These are phyloP conservation scores for Chironomus riparius DNA, from an alignment of 2,888 invertebrate genomes.

Conservation along the genomic window DNA sequence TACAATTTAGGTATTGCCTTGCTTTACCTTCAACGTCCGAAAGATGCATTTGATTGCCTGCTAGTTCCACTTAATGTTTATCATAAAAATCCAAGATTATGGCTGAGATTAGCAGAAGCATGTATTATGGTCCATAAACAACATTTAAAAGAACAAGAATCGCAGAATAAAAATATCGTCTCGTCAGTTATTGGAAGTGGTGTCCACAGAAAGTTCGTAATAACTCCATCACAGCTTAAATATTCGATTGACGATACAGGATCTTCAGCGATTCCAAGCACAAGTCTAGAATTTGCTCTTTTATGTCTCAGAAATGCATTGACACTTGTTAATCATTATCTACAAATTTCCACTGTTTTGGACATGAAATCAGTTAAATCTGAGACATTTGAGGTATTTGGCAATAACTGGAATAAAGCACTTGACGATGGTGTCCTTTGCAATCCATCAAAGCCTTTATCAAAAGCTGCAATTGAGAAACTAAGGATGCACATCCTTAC, in stretches of 20 bases:
- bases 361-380: constrained; percentile 29
- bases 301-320: constrained; percentile 80
- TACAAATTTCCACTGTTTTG: constrained; percentile 35
- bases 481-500: constrained; percentile 60
- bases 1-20: constrained; percentile 54
- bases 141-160: constrained; percentile 30
- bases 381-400: constrained; percentile 13
- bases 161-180: constrained; percentile 31
- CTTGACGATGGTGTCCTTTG: constrained; percentile 45
- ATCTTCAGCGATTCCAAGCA: constrained; percentile 75
- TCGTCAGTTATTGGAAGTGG: constrained; percentile 33
- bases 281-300: constrained; percentile 82
- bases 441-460: constrained; percentile 54
- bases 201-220: constrained; percentile 32
- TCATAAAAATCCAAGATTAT: constrained; percentile 80
- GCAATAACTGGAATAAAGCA: constrained; percentile 34
- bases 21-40: constrained; percentile 68
- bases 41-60: constrained; percentile 84
- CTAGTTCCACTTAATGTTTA: constrained; percentile 76
- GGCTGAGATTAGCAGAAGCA: constrained; percentile 89
- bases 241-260: constrained; percentile 40
- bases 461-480: constrained; percentile 50
- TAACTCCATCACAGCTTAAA: constrained; percentile 32
- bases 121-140: constrained; percentile 60
- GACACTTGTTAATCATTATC: constrained; percentile 47